Base-by-base conservation (phyloP, 2,888 invertebrate genomes). In the Drosophila setosimentum region DNA sequence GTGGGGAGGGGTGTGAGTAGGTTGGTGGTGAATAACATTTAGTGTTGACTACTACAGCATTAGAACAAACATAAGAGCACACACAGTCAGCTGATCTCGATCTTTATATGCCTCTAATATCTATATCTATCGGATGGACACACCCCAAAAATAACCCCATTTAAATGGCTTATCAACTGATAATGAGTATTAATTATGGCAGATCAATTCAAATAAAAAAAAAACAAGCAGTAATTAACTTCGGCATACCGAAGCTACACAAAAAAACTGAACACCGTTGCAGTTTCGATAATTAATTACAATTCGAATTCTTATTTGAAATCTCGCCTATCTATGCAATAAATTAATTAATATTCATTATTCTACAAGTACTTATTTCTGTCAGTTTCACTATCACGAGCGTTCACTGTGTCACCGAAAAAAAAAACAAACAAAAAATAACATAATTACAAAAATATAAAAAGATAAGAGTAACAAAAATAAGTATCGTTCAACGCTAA, bases 151-250 rank as follows among this genome's bases (percentile, higher is more conserved):
- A 50, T 16, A 54, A 53, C 16, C 3, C n/a, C 16, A 3, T 35
- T 33, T 21, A 53, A n/a, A 16, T 1, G 10, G 48, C 68, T 77
- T 69, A 77, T 77, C 73, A 73, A 55, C 53, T 62, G 76, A 76
- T 76, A 73, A 68, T 48, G 21, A 40, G 11, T 51, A 24, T 40
- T n/a, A n/a, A 54, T 35, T 18, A 49, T 64, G 37, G 53, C 64
- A 72, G 29, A 62, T 16, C 8, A 72, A 68, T 58, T n/a, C 21
- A 29, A 10, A 32, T 13, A n/a, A 33, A 27, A 32, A 21, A 29
- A 60, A 35, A 33, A 35, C 32, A 33, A 45, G 30, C 59, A 37
- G 13, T 33, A 45, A 35, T n/a, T 51, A 35, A 37, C 40, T 48
- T 48, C 33, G 21, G 29, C 27, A 33, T 4, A 48, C 55, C 62